These are phyloP conservation scores for Danaus chrysippus DNA, from an alignment of 2,888 invertebrate genomes.

Conservation along the genomic window DNA sequence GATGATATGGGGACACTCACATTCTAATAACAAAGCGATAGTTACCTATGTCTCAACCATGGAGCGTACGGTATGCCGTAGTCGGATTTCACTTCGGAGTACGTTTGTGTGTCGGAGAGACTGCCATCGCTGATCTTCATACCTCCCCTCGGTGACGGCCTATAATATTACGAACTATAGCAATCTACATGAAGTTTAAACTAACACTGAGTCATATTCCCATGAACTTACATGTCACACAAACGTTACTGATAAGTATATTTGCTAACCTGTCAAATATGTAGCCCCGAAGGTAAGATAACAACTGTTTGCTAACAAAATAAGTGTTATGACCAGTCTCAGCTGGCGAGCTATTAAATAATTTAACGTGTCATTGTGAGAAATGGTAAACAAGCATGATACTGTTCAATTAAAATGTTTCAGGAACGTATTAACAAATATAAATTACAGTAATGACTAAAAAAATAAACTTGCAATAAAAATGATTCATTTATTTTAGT, in stretches of 20 bases:
- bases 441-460: too few relatives aligned
- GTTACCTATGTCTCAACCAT: conserved; percentile 90
- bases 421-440: too few relatives aligned
- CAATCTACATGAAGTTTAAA: conserved; percentile 5
- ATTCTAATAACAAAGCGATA: conserved; percentile 25
- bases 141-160: conserved; percentile 72
- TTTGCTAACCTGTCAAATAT: conserved; percentile 28
- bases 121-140: conserved; percentile 87
- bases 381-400: too few relatives aligned
- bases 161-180: conserved; percentile 38
- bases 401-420: too few relatives aligned
- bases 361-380: too few relatives aligned
- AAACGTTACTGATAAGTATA: conserved; percentile 32
- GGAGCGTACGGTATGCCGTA: conserved; percentile 91
- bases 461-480: too few relatives aligned
- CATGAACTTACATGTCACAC: conserved; percentile 25
- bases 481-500: too few relatives aligned
- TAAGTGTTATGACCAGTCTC: too few relatives aligned
- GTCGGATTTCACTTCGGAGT: conserved; percentile 85
- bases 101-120: conserved; percentile 90
- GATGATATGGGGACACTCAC: conserved; percentile 39
- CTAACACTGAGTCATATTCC: conserved; percentile 29
- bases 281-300: conserved; percentile 13
- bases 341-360: too few relatives aligned
- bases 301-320: conserved; percentile 8